Conservation (phyloP, 2,797 vertebrate genomes). For the Eulemur coronatus region DNA sequence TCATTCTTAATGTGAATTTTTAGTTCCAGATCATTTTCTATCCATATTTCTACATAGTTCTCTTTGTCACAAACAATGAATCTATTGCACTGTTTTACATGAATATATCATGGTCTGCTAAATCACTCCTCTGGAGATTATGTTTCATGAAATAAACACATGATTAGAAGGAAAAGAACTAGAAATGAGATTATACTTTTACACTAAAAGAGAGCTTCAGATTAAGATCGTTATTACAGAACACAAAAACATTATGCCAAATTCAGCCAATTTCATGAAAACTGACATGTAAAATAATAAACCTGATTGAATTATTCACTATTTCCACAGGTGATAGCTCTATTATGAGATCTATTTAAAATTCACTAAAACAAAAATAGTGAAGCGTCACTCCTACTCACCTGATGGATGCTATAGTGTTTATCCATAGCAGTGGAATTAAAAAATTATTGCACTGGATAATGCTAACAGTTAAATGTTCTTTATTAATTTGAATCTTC, state of each 20-base stretch:
- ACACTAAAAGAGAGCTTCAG: conserved; percentile 1
- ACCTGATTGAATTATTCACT: background rate
- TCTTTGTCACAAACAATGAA: background rate
- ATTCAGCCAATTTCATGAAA: background rate
- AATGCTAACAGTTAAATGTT: background rate
- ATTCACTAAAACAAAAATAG: background rate
- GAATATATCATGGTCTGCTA: background rate
- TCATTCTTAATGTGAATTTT: background rate
- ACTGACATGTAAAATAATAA: background rate
- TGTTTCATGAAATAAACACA: background rate
- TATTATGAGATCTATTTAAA: background rate
- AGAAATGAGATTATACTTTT: background rate
- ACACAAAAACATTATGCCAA: background rate
- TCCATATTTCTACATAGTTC: background rate
- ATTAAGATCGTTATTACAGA: background rate
- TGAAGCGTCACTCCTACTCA: background rate
- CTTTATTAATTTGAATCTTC: background rate
- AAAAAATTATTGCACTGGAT: background rate
- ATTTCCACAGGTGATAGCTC: background rate
- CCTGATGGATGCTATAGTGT: background rate
- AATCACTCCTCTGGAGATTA: background rate
- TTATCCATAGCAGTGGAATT: background rate
- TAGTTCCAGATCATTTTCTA: conserved; percentile 11
- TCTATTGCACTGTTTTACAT: background rate
- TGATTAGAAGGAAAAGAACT: conserved; percentile 11